Percentiles rank a stretch among this genome's conserved stretches.
These are phyloP conservation scores for Clarias gariepinus DNA, from an alignment of 2,113 vertebrate genomes.

Conservation along the genomic window DNA sequence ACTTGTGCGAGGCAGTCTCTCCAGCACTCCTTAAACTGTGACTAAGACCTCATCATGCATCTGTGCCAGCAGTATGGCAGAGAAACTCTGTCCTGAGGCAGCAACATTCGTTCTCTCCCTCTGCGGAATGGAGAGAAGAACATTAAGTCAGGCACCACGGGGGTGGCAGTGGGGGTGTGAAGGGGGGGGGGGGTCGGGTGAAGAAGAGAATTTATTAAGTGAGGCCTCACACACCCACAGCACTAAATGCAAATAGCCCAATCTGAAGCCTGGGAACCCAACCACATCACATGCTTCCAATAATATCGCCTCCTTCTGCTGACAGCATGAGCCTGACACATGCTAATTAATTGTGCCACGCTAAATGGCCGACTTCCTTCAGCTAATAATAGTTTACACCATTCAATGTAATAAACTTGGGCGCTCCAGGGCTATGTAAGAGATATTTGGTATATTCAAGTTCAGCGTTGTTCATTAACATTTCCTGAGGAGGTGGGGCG, in stretches of 20 bases:
- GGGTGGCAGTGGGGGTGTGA: no score
- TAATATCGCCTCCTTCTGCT: conserved; percentile 1
- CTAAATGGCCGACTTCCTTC: conserved; percentile 35
- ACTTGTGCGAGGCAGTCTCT: background rate
- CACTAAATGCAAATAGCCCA: conserved; percentile 37
- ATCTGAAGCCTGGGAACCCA: conserved; percentile 4
- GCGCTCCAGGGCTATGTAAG: conserved; percentile 19
- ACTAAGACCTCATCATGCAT: conserved; percentile 38
- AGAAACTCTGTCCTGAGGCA: conserved; percentile 43
- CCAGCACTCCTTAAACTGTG: conserved; percentile 34
- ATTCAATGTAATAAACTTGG: conserved; percentile 29
- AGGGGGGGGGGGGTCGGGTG: no score
- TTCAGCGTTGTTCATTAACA: conserved; percentile 50
- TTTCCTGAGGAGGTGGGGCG: no score
- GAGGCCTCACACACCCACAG: conserved; percentile 24
- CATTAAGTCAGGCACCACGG: conserved; percentile 26
- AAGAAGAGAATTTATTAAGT: conserved; percentile 28
- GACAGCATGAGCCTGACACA: conserved; percentile 8
- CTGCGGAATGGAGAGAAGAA: conserved; percentile 1
- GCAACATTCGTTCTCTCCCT: conserved; percentile 21
- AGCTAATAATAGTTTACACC: conserved; percentile 36
- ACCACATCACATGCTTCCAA: background rate
- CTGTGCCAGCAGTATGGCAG: conserved; percentile 38
- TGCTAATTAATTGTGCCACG: conserved; percentile 39
- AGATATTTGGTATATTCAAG: conserved; percentile 28